phyloP scores from a whole-genome alignment of 1,140 invertebrate species.

The Drosophila lini region DNA sequence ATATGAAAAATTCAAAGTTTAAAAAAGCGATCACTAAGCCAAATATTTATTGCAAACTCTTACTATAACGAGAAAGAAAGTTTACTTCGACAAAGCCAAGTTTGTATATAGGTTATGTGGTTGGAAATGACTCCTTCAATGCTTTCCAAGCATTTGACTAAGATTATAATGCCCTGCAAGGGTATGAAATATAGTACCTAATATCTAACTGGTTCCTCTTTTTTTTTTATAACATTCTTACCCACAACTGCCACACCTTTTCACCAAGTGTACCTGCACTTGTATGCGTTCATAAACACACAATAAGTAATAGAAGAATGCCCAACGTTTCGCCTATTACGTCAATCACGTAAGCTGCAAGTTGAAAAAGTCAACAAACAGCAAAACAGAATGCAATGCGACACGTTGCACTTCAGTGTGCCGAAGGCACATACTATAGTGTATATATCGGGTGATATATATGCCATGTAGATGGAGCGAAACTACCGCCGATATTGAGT shows the following conservation, averaged over 20 bases:
- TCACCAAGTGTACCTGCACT: slow-evolving; percentile 5
- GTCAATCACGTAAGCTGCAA: slow-evolving; percentile 56
- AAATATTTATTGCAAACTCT: too few species aligned
- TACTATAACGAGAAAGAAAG: too few species aligned
- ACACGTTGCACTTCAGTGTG: slow-evolving; percentile 56
- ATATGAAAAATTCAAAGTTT: too few species aligned
- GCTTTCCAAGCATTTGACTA: not conserved
- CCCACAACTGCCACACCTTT: not conserved
- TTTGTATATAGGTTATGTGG: too few species aligned
- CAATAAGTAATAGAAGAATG: slow-evolving; percentile 28
- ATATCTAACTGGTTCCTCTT: too few species aligned
- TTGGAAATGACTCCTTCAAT: too few species aligned
- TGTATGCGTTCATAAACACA: slow-evolving; percentile 36
- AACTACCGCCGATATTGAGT: slow-evolving; percentile 51
- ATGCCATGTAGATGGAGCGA: slow-evolving; percentile 6
- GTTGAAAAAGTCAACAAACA: slow-evolving; percentile 35
- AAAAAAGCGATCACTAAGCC: too few species aligned
- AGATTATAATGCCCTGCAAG: not conserved
- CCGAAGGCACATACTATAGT: slow-evolving; percentile 18
- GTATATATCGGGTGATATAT: slow-evolving; percentile 47
- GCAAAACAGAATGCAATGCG: slow-evolving; percentile 59
- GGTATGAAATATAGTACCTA: too few species aligned
- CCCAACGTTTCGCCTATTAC: slow-evolving; percentile 42
- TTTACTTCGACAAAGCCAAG: too few species aligned
- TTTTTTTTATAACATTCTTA: not conserved